These are phyloP conservation scores for Ceratoteleas bidentatus DNA, from an alignment of 1,140 invertebrate species.

Conservation along the genomic window DNA sequence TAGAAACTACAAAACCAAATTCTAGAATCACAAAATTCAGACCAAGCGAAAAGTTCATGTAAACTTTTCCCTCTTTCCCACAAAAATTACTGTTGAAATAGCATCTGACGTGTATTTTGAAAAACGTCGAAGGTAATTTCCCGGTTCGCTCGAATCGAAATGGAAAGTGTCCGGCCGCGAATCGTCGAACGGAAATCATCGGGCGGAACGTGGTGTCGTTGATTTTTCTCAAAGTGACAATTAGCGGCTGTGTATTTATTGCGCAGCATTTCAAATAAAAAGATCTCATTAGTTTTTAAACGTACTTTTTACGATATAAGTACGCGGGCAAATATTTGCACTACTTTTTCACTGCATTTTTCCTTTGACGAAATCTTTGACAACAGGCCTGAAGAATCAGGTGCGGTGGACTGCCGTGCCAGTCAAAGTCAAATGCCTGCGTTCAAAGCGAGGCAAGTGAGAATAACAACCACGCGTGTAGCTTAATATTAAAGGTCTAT, in stretches of 20 bases:
- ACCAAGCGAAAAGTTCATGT: too few species aligned
- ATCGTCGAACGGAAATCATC: too few species aligned
- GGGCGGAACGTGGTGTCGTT: not conserved
- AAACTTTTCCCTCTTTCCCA: too few species aligned
- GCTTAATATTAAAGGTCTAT: slow-evolving; percentile 62
- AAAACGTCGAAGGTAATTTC: too few species aligned
- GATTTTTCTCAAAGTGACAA: slow-evolving; percentile 16
- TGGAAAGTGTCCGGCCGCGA: too few species aligned
- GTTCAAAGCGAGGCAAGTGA: slow-evolving; percentile 51
- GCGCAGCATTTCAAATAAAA: slow-evolving; percentile 47
- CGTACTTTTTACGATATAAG: slow-evolving; percentile 50
- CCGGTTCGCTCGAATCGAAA: too few species aligned
- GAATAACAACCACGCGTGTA: slow-evolving; percentile 52
- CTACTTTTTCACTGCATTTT: slow-evolving; percentile 46
- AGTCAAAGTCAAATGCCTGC: slow-evolving; percentile 53
- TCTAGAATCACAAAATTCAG: too few species aligned
- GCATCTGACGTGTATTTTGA: too few species aligned
- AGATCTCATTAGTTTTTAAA: slow-evolving; percentile 60
- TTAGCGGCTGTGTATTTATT: slow-evolving; percentile 42
- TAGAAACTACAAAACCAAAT: too few species aligned
- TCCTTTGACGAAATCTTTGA: slow-evolving; percentile 56
- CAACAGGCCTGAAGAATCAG: slow-evolving; percentile 52
- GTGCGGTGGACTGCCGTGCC: slow-evolving; percentile 26
- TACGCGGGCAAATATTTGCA: slow-evolving; percentile 51
- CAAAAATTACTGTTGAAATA: too few species aligned